Conservation (phyloP, 2,113 vertebrate species). For the Odontophorus gujanensis region DNA sequence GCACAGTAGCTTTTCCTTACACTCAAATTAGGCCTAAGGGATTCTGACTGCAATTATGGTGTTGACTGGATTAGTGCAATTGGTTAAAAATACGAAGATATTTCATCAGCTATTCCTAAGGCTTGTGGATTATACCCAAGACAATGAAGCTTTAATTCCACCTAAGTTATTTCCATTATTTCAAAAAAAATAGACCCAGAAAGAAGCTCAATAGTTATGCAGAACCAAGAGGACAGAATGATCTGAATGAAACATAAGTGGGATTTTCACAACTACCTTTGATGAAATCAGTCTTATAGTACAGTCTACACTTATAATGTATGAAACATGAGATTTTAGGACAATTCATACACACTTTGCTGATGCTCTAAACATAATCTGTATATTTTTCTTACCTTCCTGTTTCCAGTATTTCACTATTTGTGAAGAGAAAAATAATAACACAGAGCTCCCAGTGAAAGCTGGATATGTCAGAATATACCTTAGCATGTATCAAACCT, state of each 20-base stretch:
- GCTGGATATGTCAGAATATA: not conserved
- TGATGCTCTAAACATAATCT: not conserved
- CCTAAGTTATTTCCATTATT: slow-evolving; percentile 12
- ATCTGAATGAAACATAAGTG: not conserved
- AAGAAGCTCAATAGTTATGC: not conserved
- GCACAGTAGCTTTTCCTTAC: slow-evolving; percentile 21
- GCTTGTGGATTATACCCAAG: slow-evolving; percentile 42
- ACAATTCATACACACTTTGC: not conserved
- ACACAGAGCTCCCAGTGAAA: not conserved
- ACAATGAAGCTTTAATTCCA: slow-evolving; percentile 56
- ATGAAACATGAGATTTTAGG: not conserved
- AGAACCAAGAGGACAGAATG: not conserved
- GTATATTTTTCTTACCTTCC: not conserved
- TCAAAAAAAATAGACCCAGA: not conserved
- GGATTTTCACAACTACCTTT: not conserved
- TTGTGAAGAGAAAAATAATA: not conserved
- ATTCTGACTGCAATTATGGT: not conserved
- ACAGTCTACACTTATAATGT: not conserved
- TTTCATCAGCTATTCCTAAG: slow-evolving; percentile 65
- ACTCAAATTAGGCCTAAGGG: slow-evolving; percentile 18
- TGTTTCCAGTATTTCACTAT: not conserved
- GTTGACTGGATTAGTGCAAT: not conserved
- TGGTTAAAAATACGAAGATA: slow-evolving; percentile 21
- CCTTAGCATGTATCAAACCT: not conserved
- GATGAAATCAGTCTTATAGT: not conserved